Percentiles rank a stretch among this genome's conserved stretches.
Conservation (phyloP, 2,888 invertebrate species). For the Junonia oenone region DNA sequence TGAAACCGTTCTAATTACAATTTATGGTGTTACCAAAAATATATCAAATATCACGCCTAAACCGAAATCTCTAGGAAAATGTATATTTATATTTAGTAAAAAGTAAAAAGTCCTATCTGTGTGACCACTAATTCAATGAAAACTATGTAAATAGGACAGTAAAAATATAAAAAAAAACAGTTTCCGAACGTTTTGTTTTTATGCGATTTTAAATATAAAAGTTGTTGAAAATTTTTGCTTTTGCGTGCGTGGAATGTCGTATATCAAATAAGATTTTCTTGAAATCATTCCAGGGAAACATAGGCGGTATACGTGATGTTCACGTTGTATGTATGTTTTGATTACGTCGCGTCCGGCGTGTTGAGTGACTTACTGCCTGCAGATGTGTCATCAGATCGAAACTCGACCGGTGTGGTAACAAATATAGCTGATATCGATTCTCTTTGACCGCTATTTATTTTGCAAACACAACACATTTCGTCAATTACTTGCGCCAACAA, state of each 20-base stretch:
- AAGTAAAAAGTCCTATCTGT: too few species aligned
- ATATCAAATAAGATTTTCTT: neutral
- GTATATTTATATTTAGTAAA: too few species aligned
- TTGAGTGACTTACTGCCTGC: slow-evolving; percentile 36
- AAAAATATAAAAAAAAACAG: neutral
- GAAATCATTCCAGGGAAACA: slow-evolving; percentile 2
- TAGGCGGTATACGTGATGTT: slow-evolving; percentile 44
- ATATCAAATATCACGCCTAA: too few species aligned
- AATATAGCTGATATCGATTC: slow-evolving; percentile 7
- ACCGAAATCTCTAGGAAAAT: too few species aligned
- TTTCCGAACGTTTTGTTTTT: neutral
- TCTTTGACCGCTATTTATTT: neutral
- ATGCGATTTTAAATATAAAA: too few species aligned
- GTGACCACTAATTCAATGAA: too few species aligned
- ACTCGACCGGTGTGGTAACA: slow-evolving; percentile 34
- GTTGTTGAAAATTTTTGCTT: neutral
- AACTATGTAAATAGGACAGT: too few species aligned
- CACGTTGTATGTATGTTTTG: slow-evolving; percentile 43
- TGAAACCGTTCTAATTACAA: too few species aligned
- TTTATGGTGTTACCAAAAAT: too few species aligned
- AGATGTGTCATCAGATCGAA: slow-evolving; percentile 42
- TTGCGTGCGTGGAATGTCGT: neutral
- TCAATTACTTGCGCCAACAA: neutral
- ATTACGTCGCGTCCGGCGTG: slow-evolving; percentile 48
- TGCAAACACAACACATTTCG: neutral